A percentile compares a stretch with the other conserved stretches of the same genome.
phyloP scores from a whole-genome alignment of 2,113 vertebrate genomes.

The Tricholaema leucomelas region DNA sequence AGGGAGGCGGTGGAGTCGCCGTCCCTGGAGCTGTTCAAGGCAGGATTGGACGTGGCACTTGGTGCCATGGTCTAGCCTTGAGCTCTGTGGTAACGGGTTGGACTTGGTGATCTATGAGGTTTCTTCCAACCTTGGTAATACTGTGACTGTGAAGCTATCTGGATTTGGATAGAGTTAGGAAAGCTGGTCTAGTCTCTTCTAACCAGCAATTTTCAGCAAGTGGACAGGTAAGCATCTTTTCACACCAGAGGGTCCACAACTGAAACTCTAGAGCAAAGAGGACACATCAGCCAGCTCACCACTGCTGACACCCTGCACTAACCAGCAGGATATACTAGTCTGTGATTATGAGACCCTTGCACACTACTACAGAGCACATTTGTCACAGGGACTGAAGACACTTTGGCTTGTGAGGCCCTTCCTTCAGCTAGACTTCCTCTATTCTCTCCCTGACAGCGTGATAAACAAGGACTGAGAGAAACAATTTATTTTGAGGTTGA shows the following conservation, averaged over 20 bases:
- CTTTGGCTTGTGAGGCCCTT: neutral
- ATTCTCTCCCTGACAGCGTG: neutral
- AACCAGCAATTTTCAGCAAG: neutral
- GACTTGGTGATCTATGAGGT: no score
- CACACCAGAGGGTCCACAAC: neutral
- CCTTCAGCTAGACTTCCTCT: neutral
- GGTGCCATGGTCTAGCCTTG: no score
- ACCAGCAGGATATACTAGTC: neutral
- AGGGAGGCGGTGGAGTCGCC: no score
- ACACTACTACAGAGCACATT: neutral
- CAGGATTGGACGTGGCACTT: no score
- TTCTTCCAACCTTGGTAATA: no score
- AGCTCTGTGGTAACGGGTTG: no score
- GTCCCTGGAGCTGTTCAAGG: no score
- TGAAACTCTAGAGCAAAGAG: neutral
- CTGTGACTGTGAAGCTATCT: no score
- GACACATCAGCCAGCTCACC: neutral
- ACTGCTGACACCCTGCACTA: neutral
- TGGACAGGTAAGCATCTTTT: neutral
- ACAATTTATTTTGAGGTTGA: neutral
- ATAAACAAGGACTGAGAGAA: neutral
- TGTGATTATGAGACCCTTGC: neutral
- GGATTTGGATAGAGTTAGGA: neutral
- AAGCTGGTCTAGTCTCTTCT: neutral
- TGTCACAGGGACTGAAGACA: neutral